A percentile compares a stretch with the other conserved stretches of the same genome.
Evolutionary conservation across 2,797 vertebrate genomes (phyloP).

Genomic region (Champsocephalus esox): DNA sequence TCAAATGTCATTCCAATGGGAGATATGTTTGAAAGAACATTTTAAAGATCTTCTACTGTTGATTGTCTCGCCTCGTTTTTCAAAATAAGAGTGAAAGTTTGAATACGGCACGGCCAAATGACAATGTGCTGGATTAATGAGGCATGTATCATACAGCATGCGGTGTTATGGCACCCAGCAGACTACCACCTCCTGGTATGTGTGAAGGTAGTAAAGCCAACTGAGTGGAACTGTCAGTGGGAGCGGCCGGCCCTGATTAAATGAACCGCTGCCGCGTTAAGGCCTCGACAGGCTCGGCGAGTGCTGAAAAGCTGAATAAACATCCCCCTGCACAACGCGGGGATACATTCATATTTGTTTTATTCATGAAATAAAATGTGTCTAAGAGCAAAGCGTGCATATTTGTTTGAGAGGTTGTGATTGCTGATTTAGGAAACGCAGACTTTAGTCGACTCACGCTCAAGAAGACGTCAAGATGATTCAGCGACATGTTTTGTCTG

Average conservation of each 20-base stretch:
- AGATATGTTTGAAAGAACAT: no score
- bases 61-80: not conserved
- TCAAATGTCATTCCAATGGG: not conserved
- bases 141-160: conserved; percentile 20
- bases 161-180: conserved; percentile 22
- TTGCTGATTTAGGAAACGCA: not conserved
- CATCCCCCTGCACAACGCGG: conserved; percentile 27
- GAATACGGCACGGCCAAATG: conserved; percentile 2
- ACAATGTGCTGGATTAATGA: conserved; percentile 23
- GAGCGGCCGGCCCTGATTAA: conserved; percentile 61
- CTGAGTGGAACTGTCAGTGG: conserved; percentile 57
- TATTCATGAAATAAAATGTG: conserved; percentile 52
- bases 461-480: conserved; percentile 30
- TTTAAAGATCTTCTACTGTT: not conserved
- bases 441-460: not conserved
- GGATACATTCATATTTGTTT: conserved; percentile 42
- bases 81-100: not conserved
- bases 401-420: conserved; percentile 29
- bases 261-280: conserved; percentile 50
- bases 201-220: conserved; percentile 62
- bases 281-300: conserved; percentile 41
- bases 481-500: conserved; percentile 40
- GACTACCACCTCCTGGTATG: conserved; percentile 48
- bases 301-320: conserved; percentile 69
- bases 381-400: conserved; percentile 15